phyloP scores from a whole-genome alignment of 2,113 vertebrate species.

The Ceyx margarethae region DNA sequence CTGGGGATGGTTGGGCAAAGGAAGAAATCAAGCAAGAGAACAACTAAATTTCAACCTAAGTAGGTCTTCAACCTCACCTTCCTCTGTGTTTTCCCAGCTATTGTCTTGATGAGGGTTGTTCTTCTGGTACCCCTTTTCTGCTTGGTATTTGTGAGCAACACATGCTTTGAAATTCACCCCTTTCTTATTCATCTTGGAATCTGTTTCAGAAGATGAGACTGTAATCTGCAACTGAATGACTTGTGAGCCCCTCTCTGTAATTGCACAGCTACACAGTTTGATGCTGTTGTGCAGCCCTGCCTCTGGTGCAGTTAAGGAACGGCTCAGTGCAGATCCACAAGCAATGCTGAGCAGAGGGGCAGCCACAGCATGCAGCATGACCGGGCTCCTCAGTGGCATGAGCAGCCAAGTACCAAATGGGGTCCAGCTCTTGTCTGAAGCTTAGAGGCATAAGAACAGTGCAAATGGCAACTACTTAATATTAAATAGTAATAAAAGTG shows the following conservation, averaged over 20 bases:
- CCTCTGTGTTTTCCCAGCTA: not conserved
- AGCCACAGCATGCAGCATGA: fast-evolving
- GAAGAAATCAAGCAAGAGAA: not conserved
- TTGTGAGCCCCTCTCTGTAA: not conserved
- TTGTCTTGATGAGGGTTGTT: not conserved
- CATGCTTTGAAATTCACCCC: not conserved
- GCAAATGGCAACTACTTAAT: not conserved
- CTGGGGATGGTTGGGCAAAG: not conserved
- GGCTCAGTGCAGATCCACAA: not conserved
- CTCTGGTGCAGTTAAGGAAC: not conserved
- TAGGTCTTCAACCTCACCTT: not conserved
- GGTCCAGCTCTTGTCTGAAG: not conserved
- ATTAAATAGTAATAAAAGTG: not conserved
- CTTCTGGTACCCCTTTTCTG: too few relatives aligned
- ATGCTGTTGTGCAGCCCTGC: not conserved
- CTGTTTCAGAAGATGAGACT: not conserved
- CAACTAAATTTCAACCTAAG: not conserved
- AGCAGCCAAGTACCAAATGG: not conserved
- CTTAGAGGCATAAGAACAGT: not conserved
- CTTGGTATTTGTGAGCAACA: not conserved
- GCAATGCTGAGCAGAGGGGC: not conserved
- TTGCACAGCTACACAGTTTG: not conserved
- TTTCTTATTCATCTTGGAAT: not conserved
- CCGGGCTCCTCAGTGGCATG: fast-evolving
- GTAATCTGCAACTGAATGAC: not conserved